Evolutionary conservation across 2,888 invertebrate species (phyloP).

Genomic region (Brassicogethes aeneus): DNA sequence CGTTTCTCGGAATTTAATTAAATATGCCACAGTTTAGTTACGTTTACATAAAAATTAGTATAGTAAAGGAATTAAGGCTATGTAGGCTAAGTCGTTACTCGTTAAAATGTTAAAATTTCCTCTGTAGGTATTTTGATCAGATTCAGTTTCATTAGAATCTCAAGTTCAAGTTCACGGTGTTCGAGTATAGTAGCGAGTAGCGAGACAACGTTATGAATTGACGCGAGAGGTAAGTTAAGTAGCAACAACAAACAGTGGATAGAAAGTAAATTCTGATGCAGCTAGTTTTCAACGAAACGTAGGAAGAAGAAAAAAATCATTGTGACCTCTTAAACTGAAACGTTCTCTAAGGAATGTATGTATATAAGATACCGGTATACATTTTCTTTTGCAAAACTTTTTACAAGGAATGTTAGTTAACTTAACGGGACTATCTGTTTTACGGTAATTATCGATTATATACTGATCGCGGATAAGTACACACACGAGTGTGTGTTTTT

Average conservation of each 20-base stretch:
- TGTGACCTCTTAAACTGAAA: slow-evolving; percentile 22
- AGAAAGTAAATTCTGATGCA: slow-evolving; percentile 32
- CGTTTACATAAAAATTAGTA: no score
- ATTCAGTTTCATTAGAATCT: slow-evolving; percentile 39
- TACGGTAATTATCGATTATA: slow-evolving; percentile 23
- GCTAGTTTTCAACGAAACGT: slow-evolving; percentile 17
- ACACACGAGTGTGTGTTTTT: no score
- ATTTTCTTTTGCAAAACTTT: slow-evolving; percentile 20
- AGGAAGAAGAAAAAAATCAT: slow-evolving; percentile 21
- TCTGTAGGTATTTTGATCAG: slow-evolving; percentile 25
- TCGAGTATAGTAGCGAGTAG: slow-evolving; percentile 30
- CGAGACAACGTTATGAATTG: slow-evolving; percentile 35
- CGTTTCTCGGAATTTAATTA: no score
- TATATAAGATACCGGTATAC: slow-evolving; percentile 13
- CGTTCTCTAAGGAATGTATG: slow-evolving; percentile 15
- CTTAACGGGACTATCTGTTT: slow-evolving; percentile 24
- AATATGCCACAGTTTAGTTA: no score
- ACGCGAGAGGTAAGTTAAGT: slow-evolving; percentile 10
- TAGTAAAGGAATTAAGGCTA: no score
- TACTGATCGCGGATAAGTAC: slow-evolving; percentile 10
- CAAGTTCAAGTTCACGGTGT: slow-evolving; percentile 42
- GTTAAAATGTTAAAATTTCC: no score
- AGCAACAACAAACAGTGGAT: slow-evolving; percentile 13
- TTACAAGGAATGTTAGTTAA: slow-evolving; percentile 21
- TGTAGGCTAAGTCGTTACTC: no score